These are phyloP conservation scores for Mycogona germanica DNA, from an alignment of 2,888 invertebrate species.

Conservation along the genomic window DNA sequence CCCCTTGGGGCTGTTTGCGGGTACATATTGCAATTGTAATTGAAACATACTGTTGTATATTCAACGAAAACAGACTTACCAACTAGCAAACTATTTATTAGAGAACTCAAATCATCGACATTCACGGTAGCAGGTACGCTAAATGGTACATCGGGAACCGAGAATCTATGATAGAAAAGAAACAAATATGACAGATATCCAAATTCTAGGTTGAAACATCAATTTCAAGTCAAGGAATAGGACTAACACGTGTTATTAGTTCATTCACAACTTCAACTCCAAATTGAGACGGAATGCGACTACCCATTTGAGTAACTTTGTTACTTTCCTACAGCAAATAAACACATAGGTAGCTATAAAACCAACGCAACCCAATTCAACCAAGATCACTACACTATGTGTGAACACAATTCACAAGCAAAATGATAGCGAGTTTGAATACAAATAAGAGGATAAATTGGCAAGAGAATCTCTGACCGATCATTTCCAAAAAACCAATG, in stretches of 20 bases:
- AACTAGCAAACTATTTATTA: slow-evolving; percentile 64
- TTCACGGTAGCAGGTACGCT: slow-evolving; percentile 63
- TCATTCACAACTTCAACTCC: neutral
- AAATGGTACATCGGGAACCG: slow-evolving; percentile 71
- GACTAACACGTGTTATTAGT: too few species aligned
- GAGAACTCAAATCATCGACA: slow-evolving; percentile 54
- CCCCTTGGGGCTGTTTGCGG: too few species aligned
- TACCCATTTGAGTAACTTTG: neutral
- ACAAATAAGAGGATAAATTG: too few species aligned
- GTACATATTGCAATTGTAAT: too few species aligned
- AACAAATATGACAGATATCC: slow-evolving; percentile 18
- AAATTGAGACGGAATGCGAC: slow-evolving; percentile 11
- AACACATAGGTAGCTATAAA: too few species aligned
- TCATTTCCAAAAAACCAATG: too few species aligned
- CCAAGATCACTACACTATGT: neutral
- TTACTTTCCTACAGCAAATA: neutral
- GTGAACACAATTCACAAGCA: too few species aligned
- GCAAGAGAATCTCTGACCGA: too few species aligned
- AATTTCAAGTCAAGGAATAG: too few species aligned
- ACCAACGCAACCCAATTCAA: neutral
- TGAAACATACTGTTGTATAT: too few species aligned
- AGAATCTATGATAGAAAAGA: slow-evolving; percentile 49
- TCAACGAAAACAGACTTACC: slow-evolving; percentile 36
- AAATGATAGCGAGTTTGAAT: too few species aligned
- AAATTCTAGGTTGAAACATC: neutral